These are phyloP conservation scores for Bufotes viridis DNA, from an alignment of 2,797 vertebrate species.

Conservation along the genomic window DNA sequence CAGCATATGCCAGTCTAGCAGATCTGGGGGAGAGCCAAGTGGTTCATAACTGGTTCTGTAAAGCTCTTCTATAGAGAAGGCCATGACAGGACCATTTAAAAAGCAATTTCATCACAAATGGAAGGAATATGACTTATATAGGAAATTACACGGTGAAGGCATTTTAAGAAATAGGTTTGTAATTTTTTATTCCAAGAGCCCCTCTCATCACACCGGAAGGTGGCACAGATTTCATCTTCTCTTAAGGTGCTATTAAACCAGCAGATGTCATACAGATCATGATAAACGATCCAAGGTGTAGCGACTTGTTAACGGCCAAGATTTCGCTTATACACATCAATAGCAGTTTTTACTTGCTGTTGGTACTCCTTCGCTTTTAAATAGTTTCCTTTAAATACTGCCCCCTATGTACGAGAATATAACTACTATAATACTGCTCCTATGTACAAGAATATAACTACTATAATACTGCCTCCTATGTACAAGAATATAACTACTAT, in stretches of 20 bases:
- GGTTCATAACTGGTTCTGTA: background rate
- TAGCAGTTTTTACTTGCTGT: too few relatives aligned
- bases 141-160: background rate
- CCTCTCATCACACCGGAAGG: background rate
- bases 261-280: too few relatives aligned
- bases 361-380: too few relatives aligned
- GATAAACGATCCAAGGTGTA: too few relatives aligned
- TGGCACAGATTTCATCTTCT: background rate
- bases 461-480: too few relatives aligned
- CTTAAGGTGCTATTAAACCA: background rate
- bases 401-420: too few relatives aligned
- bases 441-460: too few relatives aligned
- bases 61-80: background rate
- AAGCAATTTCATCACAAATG: background rate
- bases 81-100: background rate
- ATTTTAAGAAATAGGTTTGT: background rate
- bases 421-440: too few relatives aligned
- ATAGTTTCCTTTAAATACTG: too few relatives aligned
- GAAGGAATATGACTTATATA: background rate
- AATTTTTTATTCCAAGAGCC: background rate
- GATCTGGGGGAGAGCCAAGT: background rate
- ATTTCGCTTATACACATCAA: too few relatives aligned
- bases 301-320: too few relatives aligned
- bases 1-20: slow-evolving; percentile 53
- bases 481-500: too few relatives aligned